phyloP scores from a whole-genome alignment of 2,797 vertebrate genomes.

The Hyperoplus lanceolatus region DNA sequence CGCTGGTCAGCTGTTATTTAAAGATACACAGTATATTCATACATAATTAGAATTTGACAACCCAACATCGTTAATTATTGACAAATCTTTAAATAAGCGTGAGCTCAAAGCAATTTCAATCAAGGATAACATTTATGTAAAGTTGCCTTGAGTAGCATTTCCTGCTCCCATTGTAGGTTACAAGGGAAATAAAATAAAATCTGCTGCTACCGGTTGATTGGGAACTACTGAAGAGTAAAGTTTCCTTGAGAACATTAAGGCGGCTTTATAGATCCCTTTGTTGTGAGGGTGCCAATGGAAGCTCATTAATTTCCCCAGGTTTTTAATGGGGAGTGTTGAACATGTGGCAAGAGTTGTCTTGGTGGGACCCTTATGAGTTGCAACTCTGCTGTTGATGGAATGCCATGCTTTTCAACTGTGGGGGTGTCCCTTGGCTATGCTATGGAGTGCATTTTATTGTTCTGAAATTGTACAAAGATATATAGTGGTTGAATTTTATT shows the following conservation, averaged over 20 bases:
- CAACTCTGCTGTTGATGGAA: slow-evolving; percentile 82
- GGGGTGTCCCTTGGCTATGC: slow-evolving; percentile 78
- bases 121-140: slow-evolving; percentile 76
- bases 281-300: slow-evolving; percentile 86
- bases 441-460: slow-evolving; percentile 63
- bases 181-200: slow-evolving; percentile 84
- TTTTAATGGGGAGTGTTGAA: slow-evolving; percentile 85
- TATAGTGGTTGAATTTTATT: slow-evolving; percentile 4
- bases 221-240: slow-evolving; percentile 86
- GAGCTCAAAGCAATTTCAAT: slow-evolving; percentile 68
- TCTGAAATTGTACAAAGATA: slow-evolving; percentile 29
- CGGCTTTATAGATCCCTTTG: slow-evolving; percentile 87
- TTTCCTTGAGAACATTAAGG: slow-evolving; percentile 83
- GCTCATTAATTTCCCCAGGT: slow-evolving; percentile 85
- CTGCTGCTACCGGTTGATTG: slow-evolving; percentile 85
- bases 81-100: slow-evolving; percentile 68
- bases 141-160: slow-evolving; percentile 76
- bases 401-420: slow-evolving; percentile 82
- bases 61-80: slow-evolving; percentile 70
- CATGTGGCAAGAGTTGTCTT: slow-evolving; percentile 85
- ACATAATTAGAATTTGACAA: slow-evolving; percentile 65
- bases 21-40: slow-evolving; percentile 45
- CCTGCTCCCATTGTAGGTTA: slow-evolving; percentile 76
- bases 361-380: slow-evolving; percentile 81
- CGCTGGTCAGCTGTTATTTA: slow-evolving; percentile 55